Conservation (phyloP, 2,797 vertebrate genomes). For the Tachyglossus aculeatus region DNA sequence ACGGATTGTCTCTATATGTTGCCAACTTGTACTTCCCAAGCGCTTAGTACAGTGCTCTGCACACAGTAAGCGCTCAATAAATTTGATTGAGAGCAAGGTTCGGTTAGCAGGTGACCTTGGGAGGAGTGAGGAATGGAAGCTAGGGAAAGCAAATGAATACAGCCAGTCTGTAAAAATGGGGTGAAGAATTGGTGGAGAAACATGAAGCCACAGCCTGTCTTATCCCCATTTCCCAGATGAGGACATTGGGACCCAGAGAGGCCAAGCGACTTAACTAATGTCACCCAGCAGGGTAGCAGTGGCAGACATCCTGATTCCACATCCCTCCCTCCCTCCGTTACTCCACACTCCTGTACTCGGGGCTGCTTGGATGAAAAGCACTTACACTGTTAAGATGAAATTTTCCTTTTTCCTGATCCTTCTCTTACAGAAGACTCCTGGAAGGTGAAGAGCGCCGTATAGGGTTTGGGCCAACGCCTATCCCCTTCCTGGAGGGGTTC, state of each 20-base stretch:
- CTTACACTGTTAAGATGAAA: neutral
- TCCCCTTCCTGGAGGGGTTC: conserved; percentile 80
- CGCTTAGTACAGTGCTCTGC: too few relatives aligned
- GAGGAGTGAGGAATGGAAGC: too few relatives aligned
- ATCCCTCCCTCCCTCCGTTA: neutral
- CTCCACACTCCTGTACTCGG: neutral
- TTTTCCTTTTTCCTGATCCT: neutral
- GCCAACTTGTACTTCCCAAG: neutral
- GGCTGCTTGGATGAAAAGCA: neutral
- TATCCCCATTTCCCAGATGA: too few relatives aligned
- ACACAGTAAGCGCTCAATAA: too few relatives aligned
- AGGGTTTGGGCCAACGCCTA: conserved; percentile 77
- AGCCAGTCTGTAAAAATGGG: too few relatives aligned
- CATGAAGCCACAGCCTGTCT: too few relatives aligned
- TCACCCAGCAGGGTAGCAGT: neutral
- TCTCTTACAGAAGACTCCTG: conserved; percentile 83
- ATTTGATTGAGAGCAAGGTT: too few relatives aligned
- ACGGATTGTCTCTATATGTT: neutral
- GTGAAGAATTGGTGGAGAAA: too few relatives aligned
- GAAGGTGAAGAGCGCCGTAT: conserved; percentile 92
- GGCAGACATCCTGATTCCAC: neutral
- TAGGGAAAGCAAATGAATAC: too few relatives aligned
- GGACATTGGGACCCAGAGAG: too few relatives aligned
- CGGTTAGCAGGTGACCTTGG: too few relatives aligned
- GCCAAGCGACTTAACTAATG: neutral